Evolutionary conservation across 2,888 invertebrate genomes (phyloP), one percentile per base, ranked within the genome.

Genomic region (Agrochola circellaris): DNA sequence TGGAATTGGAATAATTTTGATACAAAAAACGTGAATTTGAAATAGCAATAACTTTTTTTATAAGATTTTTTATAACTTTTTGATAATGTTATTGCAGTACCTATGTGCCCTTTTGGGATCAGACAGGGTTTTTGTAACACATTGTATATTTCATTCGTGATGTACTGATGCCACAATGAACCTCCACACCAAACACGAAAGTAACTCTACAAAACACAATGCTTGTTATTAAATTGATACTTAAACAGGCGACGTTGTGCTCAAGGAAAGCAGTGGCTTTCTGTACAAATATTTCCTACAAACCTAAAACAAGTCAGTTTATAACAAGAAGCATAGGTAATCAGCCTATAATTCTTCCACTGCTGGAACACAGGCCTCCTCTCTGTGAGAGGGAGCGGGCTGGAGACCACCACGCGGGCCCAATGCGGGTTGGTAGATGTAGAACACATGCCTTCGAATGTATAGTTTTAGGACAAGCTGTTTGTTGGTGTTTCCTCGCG

Each of bases 201-300:
- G 38, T 11, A 30, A 30, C 17, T 58, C 7, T 11, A 8, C 56
- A 38, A 17, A 61, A 17, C 45, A 80, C 82, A 76, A 80, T 80
- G 60, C 58, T 17, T 80, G 76, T 82, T 80, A 82, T 80, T 67
- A 64, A 9, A 60, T 5, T 38, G 15, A 26, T 15, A 38, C 15
- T 56, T 48, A 60, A 75, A 80, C 82, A 81, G 20, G 9, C 20
- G 38, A 45, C 34, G 62, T 34, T 58, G 56, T 45, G 60, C 2
- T 56, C 23, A 48, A 45, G 34, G 58, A 15, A 68, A 54, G 64
- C 30, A 30, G n/a, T n/a, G 15, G 11, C 3, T 73, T n/a, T 26
- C 38, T 64, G 58, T 75, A 79, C 64, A 68, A 79, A 79, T 81
- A 68, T 58, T 58, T 17, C 34, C 15, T 56, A 17, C 11, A 66